Evolutionary conservation across 2,888 invertebrate genomes (phyloP).

Genomic region (Pseudolycoriella hygida): DNA sequence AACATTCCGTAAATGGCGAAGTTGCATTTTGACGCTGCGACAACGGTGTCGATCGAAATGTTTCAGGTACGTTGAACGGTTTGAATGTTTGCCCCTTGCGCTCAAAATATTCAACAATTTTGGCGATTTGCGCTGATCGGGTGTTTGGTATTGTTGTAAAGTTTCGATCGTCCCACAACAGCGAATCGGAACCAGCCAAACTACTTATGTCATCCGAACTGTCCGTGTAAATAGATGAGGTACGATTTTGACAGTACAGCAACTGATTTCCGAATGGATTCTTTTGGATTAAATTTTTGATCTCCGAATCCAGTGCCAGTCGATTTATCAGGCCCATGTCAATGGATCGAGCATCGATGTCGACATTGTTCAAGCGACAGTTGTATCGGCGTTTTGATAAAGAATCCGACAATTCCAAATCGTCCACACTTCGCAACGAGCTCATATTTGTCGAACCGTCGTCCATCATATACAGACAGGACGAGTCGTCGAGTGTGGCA

Average conservation of each 20-base stretch:
- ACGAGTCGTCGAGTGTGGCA: slow-evolving; percentile 26
- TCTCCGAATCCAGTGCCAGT: slow-evolving; percentile 30
- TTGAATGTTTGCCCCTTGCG: slow-evolving; percentile 45
- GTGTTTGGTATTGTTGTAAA: slow-evolving; percentile 34
- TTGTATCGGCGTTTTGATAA: slow-evolving; percentile 13
- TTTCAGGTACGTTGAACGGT: slow-evolving; percentile 27
- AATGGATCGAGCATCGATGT: slow-evolving; percentile 23
- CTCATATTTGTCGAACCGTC: slow-evolving; percentile 31
- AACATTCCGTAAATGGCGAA: slow-evolving; percentile 8
- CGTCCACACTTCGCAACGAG: slow-evolving; percentile 40
- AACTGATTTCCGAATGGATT: slow-evolving; percentile 33
- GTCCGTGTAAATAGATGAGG: slow-evolving; percentile 71
- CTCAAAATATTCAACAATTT: slow-evolving; percentile 80
- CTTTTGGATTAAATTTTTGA: slow-evolving; percentile 29
- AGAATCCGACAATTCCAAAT: slow-evolving; percentile 30
- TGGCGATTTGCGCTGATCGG: slow-evolving; percentile 53
- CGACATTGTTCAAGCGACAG: slow-evolving; percentile 7
- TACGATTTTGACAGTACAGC: slow-evolving; percentile 42
- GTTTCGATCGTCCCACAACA: slow-evolving; percentile 50
- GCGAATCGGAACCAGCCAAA: slow-evolving; percentile 55
- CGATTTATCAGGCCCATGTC: slow-evolving; percentile 33
- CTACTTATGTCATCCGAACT: slow-evolving; percentile 75
- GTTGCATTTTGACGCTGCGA: background rate
- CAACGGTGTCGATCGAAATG: slow-evolving; percentile 12
- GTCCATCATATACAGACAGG: slow-evolving; percentile 38